Conservation (phyloP, 2,113 vertebrate species). For the Trematomus loennbergii region DNA sequence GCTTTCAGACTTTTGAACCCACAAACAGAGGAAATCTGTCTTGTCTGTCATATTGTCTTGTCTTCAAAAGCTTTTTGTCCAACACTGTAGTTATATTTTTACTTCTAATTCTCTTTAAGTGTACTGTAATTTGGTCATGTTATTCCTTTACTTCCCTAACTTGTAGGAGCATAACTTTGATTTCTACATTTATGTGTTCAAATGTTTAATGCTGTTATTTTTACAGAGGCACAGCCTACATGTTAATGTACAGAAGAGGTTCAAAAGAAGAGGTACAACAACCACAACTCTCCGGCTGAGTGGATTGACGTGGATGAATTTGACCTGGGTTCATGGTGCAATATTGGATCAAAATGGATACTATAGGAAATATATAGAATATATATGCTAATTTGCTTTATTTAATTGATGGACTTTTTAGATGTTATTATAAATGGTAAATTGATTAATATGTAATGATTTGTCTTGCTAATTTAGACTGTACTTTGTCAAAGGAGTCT, state of each 20-base stretch:
- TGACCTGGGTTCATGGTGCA: constrained; percentile 8
- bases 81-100: constrained; percentile 2
- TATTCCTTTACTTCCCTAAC: not conserved
- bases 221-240: constrained; percentile 72
- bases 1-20: constrained; percentile 46
- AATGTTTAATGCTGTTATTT: not conserved
- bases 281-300: constrained; percentile 45
- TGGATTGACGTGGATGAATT: not conserved
- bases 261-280: constrained; percentile 1
- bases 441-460: not conserved
- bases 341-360: not conserved
- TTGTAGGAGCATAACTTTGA: not conserved
- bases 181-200: not conserved
- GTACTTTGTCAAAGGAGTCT: not conserved
- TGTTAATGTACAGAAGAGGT: constrained; percentile 81
- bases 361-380: too few species aligned
- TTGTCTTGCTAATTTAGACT: not conserved
- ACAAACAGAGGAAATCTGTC: constrained; percentile 52
- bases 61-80: not conserved
- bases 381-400: too few species aligned
- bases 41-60: constrained; percentile 23
- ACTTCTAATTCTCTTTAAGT: constrained; percentile 27
- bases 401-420: not conserved
- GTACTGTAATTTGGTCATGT: not conserved
- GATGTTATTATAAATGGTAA: not conserved